These are phyloP conservation scores for Meles meles DNA, from an alignment of 2,113 vertebrate species.

Conservation along the genomic window DNA sequence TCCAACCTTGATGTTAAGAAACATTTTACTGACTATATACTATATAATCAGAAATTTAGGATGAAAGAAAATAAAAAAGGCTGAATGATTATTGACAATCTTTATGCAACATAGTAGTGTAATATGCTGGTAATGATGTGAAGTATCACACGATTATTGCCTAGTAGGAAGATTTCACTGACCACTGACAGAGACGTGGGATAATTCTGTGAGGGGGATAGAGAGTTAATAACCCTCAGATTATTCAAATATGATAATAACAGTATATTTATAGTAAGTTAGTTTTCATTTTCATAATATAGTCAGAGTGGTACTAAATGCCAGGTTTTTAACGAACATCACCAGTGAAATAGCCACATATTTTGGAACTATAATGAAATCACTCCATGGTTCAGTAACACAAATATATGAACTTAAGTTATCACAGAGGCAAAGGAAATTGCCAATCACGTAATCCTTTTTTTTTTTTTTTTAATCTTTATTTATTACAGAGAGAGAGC, in stretches of 20 bases:
- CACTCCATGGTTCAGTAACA: background rate
- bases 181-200: background rate
- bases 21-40: background rate
- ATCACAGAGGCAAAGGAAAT: background rate
- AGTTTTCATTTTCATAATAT: background rate
- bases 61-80: background rate
- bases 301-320: background rate
- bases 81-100: background rate
- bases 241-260: background rate
- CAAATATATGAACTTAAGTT: background rate
- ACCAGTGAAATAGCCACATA: background rate
- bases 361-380: background rate
- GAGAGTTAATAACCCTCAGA: background rate
- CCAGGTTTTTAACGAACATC: background rate
- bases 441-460: background rate
- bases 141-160: rapidly evolving
- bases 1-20: background rate
- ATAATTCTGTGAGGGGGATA: background rate
- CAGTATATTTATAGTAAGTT: background rate
- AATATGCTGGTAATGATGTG: background rate
- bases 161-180: background rate
- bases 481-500: background rate
- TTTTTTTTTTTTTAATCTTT: background rate
- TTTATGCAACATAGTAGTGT: too few relatives aligned
- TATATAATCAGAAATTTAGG: background rate